These are phyloP conservation scores for Epinephelus cyanopodus DNA, from an alignment of 2,113 vertebrate genomes.

Conservation along the genomic window DNA sequence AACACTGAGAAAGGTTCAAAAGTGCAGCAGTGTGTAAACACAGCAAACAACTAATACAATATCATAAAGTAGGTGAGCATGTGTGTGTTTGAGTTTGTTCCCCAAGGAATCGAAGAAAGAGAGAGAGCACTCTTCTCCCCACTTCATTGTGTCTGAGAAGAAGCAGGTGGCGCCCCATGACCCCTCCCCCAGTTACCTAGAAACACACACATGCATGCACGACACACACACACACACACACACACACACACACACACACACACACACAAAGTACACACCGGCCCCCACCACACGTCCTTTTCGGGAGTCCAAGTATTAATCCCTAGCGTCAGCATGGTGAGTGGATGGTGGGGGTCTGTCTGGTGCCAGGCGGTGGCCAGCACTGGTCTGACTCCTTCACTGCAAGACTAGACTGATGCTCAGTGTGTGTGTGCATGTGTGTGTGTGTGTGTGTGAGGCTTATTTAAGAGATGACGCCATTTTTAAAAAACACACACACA, in stretches of 20 bases:
- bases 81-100: slow-evolving; percentile 1
- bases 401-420: slow-evolving; percentile 43
- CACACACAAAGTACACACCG: slow-evolving; percentile 18
- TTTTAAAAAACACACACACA: slow-evolving; percentile 65
- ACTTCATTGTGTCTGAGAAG: slow-evolving; percentile 76
- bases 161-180: slow-evolving; percentile 80
- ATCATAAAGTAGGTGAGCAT: neutral
- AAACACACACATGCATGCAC: slow-evolving; percentile 27
- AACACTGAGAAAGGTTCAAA: neutral
- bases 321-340: slow-evolving; percentile 82
- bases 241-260: slow-evolving; percentile 3
- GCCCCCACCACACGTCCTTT: slow-evolving; percentile 57
- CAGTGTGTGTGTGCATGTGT: slow-evolving; percentile 36
- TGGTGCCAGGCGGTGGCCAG: slow-evolving; percentile 80
- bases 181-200: slow-evolving; percentile 77
- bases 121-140: slow-evolving; percentile 35
- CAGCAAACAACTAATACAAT: neutral
- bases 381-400: slow-evolving; percentile 76
- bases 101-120: slow-evolving; percentile 18
- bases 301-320: slow-evolving; percentile 78
- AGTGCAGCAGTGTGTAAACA: neutral
- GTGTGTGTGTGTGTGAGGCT: slow-evolving; percentile 44
- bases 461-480: slow-evolving; percentile 73
- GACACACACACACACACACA: slow-evolving; percentile 3
- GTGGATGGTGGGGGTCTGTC: slow-evolving; percentile 78